Base-by-base conservation (phyloP, 2,888 invertebrate genomes). In the Mesorhabditis spiculigera region DNA sequence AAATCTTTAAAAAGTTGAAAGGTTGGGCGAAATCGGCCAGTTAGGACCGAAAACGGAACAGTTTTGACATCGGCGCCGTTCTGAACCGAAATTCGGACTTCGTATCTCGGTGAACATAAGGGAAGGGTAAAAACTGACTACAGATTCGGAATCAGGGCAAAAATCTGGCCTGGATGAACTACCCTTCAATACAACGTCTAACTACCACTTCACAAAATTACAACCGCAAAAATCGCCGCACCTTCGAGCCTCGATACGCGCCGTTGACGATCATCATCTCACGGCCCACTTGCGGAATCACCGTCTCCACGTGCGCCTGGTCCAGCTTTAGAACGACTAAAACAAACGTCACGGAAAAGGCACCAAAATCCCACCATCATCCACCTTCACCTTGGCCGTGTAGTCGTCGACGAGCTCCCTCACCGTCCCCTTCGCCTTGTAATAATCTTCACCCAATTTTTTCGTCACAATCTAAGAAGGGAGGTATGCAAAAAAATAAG, bases 261-360 rank as follows among this genome's bases (percentile, higher is more conserved):
- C 96, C 96, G 88, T 94, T 94, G 4, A 96, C 78, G 58, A 96
- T 90, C 71, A 91, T 86, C 6, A 97, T 91, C 5, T 88, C 84
- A 69, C 92, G 73, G 45, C 94, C 95, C 67, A 92, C 88, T 0
- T 93, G 92, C 0, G 98, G 98, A 81, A 98, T 93, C 3, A 98
- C 96, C 0, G 96, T 97, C 87, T 98, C 95, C 72, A 97, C 87
- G 87, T 96, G 93, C 68, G 91, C 91, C 89, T 93, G 90, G 81
- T 95, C 95, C 4, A 95, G 88, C 87, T 94, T 94, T 0, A 96
- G 80, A 81, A 91, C 91, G 67, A 91, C 91, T 0, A 89, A 42
- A 69, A 71, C 10, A 44, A 41, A 41, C 43, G 16, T 16, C 45
- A 65, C n/a, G 5, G 42, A 6, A 13, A 16, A 16, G 50, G 13